Conservation (phyloP, 2,888 invertebrate species). For the Drosophila subsilvestris region DNA sequence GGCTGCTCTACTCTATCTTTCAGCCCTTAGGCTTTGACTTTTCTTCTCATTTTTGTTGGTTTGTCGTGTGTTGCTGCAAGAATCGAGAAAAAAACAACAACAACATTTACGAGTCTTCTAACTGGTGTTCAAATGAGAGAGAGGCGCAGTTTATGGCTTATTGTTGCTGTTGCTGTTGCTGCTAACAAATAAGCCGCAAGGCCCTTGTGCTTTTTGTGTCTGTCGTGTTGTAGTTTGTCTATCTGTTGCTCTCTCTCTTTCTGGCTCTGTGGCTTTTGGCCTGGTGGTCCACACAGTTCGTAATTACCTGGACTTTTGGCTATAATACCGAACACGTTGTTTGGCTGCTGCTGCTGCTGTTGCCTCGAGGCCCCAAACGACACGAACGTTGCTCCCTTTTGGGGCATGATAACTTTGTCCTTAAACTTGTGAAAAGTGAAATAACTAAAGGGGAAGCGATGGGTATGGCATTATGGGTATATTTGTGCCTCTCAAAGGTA, state of each 20-base stretch:
- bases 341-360: conserved; percentile 49
- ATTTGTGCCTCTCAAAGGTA: conserved; percentile 17
- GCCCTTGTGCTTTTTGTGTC: conserved; percentile 54
- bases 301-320: conserved; percentile 74
- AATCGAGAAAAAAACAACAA: conserved; percentile 35
- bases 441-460: conserved; percentile 3
- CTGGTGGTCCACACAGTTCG: conserved; percentile 53
- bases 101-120: conserved; percentile 39
- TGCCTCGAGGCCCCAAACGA: conserved; percentile 35
- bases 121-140: conserved; percentile 72
- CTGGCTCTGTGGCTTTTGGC: conserved; percentile 43
- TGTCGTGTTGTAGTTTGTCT: conserved; percentile 17
- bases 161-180: conserved; percentile 46
- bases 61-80: conserved; percentile 1
- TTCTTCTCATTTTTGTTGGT: conserved; percentile 28
- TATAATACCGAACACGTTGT: conserved; percentile 68
- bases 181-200: conserved; percentile 72
- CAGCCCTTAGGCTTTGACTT: not conserved
- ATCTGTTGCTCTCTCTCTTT: not conserved
- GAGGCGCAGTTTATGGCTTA: conserved; percentile 67
- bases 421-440: conserved; percentile 33
- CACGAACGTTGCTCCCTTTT: conserved; percentile 13
- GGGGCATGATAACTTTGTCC: conserved; percentile 57
- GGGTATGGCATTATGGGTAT: not conserved
- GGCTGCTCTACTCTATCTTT: not conserved